These are phyloP conservation scores for Heteropelma amictum DNA, from an alignment of 2,888 invertebrate genomes.

Conservation along the genomic window DNA sequence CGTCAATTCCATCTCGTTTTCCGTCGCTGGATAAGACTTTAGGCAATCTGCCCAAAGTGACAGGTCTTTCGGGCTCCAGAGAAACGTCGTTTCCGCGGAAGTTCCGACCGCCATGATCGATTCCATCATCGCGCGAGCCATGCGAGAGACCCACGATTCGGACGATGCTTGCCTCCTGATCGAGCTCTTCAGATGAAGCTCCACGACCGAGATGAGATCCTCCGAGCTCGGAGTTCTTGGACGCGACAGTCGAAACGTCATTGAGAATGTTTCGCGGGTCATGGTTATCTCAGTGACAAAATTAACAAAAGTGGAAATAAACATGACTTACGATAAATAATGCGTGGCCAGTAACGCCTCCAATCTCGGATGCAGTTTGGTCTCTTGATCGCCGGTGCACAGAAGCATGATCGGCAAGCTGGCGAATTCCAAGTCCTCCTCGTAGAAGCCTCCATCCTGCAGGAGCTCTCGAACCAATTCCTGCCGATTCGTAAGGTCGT, in stretches of 20 bases:
- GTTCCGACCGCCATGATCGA: constrained; percentile 62
- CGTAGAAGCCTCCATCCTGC: constrained; percentile 75
- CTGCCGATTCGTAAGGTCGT: constrained; percentile 52
- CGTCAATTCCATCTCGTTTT: constrained; percentile 63
- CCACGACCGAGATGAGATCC: constrained; percentile 67
- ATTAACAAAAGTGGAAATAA: not conserved
- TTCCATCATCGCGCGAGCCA: constrained; percentile 66
- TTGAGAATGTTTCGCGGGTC: too few relatives aligned
- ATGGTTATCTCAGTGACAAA: too few relatives aligned
- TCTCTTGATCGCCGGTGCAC: constrained; percentile 69
- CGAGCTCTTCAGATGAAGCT: constrained; percentile 67
- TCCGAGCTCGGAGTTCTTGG: constrained; percentile 64
- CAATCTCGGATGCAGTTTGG: constrained; percentile 72
- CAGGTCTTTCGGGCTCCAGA: constrained; percentile 70
- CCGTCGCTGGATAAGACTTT: constrained; percentile 67
- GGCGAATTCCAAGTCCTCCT: constrained; percentile 75
- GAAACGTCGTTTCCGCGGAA: constrained; percentile 52
- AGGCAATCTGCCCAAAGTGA: constrained; percentile 69
- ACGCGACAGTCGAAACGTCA: not conserved
- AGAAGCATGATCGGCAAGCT: constrained; percentile 68
- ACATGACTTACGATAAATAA: constrained; percentile 64
- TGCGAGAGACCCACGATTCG: constrained; percentile 68
- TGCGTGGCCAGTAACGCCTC: constrained; percentile 70
- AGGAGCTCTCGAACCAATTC: constrained; percentile 72
- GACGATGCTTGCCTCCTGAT: constrained; percentile 51